Conservation (phyloP, 2,888 invertebrate species). For the Epistrophe grossulariae region DNA sequence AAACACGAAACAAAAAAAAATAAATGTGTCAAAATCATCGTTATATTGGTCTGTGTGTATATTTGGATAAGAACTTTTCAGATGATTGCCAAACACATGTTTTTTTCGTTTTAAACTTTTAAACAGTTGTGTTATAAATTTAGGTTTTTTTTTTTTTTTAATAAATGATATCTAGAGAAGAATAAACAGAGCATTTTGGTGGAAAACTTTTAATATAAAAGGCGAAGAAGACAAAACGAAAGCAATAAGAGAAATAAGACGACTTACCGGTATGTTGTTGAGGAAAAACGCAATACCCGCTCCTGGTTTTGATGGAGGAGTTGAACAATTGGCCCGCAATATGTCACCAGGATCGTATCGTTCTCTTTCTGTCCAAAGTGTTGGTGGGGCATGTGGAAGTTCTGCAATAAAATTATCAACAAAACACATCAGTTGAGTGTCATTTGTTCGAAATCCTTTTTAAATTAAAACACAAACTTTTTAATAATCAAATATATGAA, state of each 20-base stretch:
- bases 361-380: constrained; percentile 87
- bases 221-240: constrained; percentile 12
- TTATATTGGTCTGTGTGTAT: neutral
- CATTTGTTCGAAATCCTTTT: neutral
- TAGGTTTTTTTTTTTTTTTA: constrained; percentile 12
- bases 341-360: constrained; percentile 89
- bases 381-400: constrained; percentile 87
- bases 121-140: neutral
- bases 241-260: constrained; percentile 15
- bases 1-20: neutral
- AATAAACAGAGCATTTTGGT: constrained; percentile 10
- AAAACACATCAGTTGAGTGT: neutral
- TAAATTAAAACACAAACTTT: neutral
- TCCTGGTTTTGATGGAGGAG: constrained; percentile 88
- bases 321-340: constrained; percentile 89
- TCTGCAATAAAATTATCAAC: constrained; percentile 85
- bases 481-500: neutral
- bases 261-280: constrained; percentile 89
- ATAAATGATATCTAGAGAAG: neutral
- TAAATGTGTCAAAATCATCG: constrained; percentile 3
- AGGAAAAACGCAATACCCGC: constrained; percentile 89
- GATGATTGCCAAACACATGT: constrained; percentile 48
- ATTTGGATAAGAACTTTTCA: constrained; percentile 27
- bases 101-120: constrained; percentile 33
- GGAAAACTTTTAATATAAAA: constrained; percentile 23